Evolutionary conservation across 2,113 vertebrate genomes (phyloP), one percentile per base, ranked within the genome.

Genomic region (Cottus gobio): DNA sequence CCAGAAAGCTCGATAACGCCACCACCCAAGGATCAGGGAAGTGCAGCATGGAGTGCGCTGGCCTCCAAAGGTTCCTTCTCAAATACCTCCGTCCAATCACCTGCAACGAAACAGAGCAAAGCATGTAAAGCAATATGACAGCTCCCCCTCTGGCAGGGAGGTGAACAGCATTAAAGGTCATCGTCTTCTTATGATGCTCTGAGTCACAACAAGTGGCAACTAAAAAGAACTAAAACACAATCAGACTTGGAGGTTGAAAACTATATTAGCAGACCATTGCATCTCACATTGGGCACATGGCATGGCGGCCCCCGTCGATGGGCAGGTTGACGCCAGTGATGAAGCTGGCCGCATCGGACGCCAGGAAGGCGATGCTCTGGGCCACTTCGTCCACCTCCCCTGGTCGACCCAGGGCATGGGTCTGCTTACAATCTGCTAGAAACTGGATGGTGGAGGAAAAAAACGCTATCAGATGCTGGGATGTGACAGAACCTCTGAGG

Each of bases 331-430:
- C 95, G 15, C 95, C 95, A 3, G 95, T 96, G 5, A 96, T 95
- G 90, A 95, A 96, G 84, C 94, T 96, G 26, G 95, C 93, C 1
- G 95, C 94, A 9, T 96, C 96, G 0, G 96, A 96, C 0, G 95
- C 95, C 78, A 96, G 92, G 89, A 96, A 96, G 22, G 96, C 95
- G 31, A 96, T 96, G 72, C 93, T 85, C 8, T 95, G 93, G 62
- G 96, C 95, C 66, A 96, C 95, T 89, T 96, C 95, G 3, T 95
- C 94, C 68, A 94, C 95, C 57, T 95, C 90, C 1, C 96, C 96
- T 0, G 95, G 94, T 48, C 96, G 91, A 1, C 96, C 95, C 0
- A 96, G 91, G 18, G 95, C 95, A 26, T 96, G 95, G 1, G 95
- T 96, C 75, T 93, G 83, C 67, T 95, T 93, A 52, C 91, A 94